Conservation (phyloP, 2,888 invertebrate genomes). For the Diplazon laetatorius region DNA sequence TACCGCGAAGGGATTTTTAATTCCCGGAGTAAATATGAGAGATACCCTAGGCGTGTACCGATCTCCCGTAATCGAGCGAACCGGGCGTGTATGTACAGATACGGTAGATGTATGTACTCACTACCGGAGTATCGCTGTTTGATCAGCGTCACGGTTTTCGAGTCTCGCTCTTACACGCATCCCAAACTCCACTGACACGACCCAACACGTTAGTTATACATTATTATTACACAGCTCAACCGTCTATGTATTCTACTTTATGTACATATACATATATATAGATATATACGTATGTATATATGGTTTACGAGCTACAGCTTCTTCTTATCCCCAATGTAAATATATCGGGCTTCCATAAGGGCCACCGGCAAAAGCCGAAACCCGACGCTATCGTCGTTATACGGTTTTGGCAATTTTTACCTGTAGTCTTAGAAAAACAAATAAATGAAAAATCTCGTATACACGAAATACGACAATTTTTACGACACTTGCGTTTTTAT, state of each 20-base stretch:
- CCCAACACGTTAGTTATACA: neutral
- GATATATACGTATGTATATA: constrained; percentile 1
- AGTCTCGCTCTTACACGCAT: constrained; percentile 8
- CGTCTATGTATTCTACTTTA: neutral
- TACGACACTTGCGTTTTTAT: neutral
- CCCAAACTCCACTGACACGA: neutral
- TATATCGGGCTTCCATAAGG: constrained; percentile 23
- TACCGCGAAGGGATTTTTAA: constrained; percentile 71
- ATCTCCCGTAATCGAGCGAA: constrained; percentile 30
- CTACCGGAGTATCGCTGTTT: constrained; percentile 52
- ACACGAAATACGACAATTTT: no score
- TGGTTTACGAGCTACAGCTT: constrained; percentile 18
- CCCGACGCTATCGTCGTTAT: neutral
- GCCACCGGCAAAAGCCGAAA: constrained; percentile 14
- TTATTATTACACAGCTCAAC: constrained; percentile 18
- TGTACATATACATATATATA: no score
- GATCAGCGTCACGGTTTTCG: constrained; percentile 43
- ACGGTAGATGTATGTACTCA: constrained; percentile 15
- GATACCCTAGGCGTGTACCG: constrained; percentile 11
- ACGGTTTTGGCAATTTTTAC: neutral
- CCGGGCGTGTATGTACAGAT: constrained; percentile 30
- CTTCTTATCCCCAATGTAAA: constrained; percentile 35
- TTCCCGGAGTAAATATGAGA: constrained; percentile 68
- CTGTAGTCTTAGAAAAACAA: no score
- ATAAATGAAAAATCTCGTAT: no score